A percentile compares a stretch with the other conserved stretches of the same genome.
These are phyloP conservation scores for Pituophis catenifer DNA, from an alignment of 2,113 vertebrate genomes.

Conservation along the genomic window DNA sequence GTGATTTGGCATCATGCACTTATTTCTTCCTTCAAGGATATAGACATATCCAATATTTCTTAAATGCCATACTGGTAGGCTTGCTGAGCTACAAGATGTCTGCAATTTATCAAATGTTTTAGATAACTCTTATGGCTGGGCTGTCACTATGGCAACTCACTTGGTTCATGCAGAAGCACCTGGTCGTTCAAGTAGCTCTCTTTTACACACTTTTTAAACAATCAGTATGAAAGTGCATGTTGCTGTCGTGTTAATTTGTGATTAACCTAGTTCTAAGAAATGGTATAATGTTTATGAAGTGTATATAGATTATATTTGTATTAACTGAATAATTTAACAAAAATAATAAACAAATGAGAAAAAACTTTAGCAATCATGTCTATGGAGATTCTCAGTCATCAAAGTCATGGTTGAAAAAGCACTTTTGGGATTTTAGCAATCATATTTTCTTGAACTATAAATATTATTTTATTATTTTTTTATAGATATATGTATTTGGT, in stretches of 20 bases:
- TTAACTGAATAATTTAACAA: constrained; percentile 48
- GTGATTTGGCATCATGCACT: neutral
- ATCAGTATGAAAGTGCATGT: constrained; percentile 59
- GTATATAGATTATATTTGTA: constrained; percentile 62
- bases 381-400: too few species aligned
- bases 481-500: neutral
- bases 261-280: constrained; percentile 57
- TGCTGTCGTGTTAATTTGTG: constrained; percentile 65
- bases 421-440: constrained; percentile 22
- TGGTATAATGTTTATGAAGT: constrained; percentile 63
- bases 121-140: constrained; percentile 42
- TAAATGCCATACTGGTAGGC: constrained; percentile 38
- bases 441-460: constrained; percentile 21
- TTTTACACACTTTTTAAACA: constrained; percentile 58
- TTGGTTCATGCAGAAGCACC: constrained; percentile 48
- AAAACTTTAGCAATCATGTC: constrained; percentile 30
- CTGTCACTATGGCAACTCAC: constrained; percentile 61
- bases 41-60: constrained; percentile 49
- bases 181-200: constrained; percentile 46
- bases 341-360: constrained; percentile 64
- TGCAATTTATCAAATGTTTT: constrained; percentile 51
- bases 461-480: neutral
- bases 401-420: too few species aligned
- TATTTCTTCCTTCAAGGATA: constrained; percentile 12
- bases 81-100: constrained; percentile 45